Evolutionary conservation across 2,888 invertebrate species (phyloP).

Genomic region (Lypha dubia): DNA sequence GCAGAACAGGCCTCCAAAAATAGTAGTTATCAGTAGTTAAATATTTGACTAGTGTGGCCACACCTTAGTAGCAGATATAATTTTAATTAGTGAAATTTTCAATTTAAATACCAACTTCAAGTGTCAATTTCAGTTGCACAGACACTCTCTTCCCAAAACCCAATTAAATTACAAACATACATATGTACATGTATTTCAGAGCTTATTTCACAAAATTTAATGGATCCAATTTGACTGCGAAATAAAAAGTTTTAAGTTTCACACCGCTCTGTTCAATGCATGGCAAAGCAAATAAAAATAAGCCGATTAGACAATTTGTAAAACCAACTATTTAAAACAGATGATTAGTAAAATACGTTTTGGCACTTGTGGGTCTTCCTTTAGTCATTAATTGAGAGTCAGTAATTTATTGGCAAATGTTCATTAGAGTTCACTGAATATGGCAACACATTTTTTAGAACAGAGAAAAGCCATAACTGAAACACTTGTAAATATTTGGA

Average conservation of each 20-base stretch:
- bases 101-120: slow-evolving; percentile 59
- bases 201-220: slow-evolving; percentile 52
- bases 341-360: slow-evolving; percentile 27
- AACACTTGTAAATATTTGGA: background rate
- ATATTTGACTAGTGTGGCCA: background rate
- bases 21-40: background rate
- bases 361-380: slow-evolving; percentile 50
- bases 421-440: slow-evolving; percentile 50
- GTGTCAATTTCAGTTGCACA: slow-evolving; percentile 59
- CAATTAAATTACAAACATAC: slow-evolving; percentile 26
- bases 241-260: slow-evolving; percentile 66
- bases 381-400: slow-evolving; percentile 35
- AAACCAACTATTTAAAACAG: slow-evolving; percentile 44
- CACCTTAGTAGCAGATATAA: slow-evolving; percentile 12
- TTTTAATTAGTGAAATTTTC: slow-evolving; percentile 58
- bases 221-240: slow-evolving; percentile 46
- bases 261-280: slow-evolving; percentile 41
- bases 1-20: too few species aligned
- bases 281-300: slow-evolving; percentile 51
- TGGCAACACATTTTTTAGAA: slow-evolving; percentile 1
- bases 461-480: background rate
- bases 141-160: slow-evolving; percentile 20
- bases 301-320: slow-evolving; percentile 67
- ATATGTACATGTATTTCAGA: slow-evolving; percentile 13
- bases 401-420: slow-evolving; percentile 45